phyloP scores from a whole-genome alignment of 2,888 invertebrate species.

The Agonopterix arenella region DNA sequence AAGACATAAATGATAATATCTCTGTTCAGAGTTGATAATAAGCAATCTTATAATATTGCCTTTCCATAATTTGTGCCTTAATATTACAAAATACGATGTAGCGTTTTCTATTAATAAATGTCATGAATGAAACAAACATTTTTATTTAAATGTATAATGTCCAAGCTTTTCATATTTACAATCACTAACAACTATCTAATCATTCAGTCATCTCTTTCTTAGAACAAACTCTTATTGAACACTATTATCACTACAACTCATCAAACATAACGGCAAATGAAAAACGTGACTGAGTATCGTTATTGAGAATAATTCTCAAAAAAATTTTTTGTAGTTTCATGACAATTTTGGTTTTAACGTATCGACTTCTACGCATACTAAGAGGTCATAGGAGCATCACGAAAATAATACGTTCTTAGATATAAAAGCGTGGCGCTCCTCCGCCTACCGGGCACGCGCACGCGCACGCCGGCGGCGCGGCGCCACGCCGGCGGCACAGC shows the following conservation, averaged over 20 bases:
- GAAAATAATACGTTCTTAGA: constrained; percentile 39
- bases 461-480: constrained; percentile 23
- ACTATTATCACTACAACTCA: constrained; percentile 72
- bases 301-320: constrained; percentile 55
- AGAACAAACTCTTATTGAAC: constrained; percentile 67
- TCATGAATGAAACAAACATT: constrained; percentile 44
- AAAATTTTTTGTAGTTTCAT: constrained; percentile 42
- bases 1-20: no score
- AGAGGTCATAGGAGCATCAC: constrained; percentile 43
- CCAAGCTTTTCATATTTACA: constrained; percentile 73
- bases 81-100: constrained; percentile 1
- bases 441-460: no score
- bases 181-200: constrained; percentile 67
- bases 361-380: constrained; percentile 50
- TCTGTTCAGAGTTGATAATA: no score
- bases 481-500: constrained; percentile 7
- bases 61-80: constrained; percentile 2
- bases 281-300: constrained; percentile 68
- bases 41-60: no score
- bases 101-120: constrained; percentile 3
- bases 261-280: constrained; percentile 69
- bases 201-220: constrained; percentile 72
- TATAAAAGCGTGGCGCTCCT: constrained; percentile 18
- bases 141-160: constrained; percentile 73
- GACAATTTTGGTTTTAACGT: constrained; percentile 55